These are phyloP conservation scores for Alethe diademata DNA, from an alignment of 2,113 vertebrate genomes.

Conservation along the genomic window DNA sequence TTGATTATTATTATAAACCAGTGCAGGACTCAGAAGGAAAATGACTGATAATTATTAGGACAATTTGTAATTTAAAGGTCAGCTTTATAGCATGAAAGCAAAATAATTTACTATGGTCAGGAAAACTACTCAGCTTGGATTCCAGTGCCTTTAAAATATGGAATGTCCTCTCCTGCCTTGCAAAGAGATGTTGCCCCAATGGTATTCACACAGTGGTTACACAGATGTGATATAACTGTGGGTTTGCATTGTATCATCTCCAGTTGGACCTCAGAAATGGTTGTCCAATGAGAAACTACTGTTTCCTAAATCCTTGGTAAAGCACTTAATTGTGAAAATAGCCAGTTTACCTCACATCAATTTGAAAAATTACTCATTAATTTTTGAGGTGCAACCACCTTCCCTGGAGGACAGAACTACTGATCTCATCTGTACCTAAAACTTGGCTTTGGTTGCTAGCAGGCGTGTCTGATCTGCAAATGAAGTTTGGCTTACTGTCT, in stretches of 20 bases:
- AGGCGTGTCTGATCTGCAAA: constrained; percentile 57
- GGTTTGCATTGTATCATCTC: background rate
- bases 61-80: background rate
- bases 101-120: background rate
- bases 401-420: constrained; percentile 62
- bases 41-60: background rate
- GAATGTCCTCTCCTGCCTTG: background rate
- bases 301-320: constrained; percentile 30
- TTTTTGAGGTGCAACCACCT: constrained; percentile 55
- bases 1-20: background rate
- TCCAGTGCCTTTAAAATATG: background rate
- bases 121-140: background rate
- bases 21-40: background rate
- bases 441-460: constrained; percentile 40
- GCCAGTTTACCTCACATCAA: constrained; percentile 56
- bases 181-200: background rate
- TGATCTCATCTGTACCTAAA: constrained; percentile 57
- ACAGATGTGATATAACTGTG: background rate
- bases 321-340: constrained; percentile 63
- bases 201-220: background rate
- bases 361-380: constrained; percentile 61
- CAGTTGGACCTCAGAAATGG: constrained; percentile 7
- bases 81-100: background rate
- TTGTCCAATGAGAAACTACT: background rate
- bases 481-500: constrained; percentile 50